phyloP scores from a whole-genome alignment of 2,888 invertebrate genomes.

The Synergus laeviventris region DNA sequence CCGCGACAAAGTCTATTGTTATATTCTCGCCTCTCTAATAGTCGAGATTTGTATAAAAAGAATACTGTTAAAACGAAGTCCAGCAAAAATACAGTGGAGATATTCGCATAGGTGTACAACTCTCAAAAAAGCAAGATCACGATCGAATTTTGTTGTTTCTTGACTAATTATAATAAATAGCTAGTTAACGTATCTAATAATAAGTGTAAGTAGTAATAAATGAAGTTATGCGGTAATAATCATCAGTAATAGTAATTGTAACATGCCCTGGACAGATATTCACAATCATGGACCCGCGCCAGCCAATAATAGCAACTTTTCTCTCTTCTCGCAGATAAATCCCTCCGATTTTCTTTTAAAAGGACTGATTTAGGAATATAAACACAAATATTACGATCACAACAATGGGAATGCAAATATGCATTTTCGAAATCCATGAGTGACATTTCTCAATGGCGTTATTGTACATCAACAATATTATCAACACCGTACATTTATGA shows the following conservation, averaged over 20 bases:
- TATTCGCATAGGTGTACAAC: constrained; percentile 7
- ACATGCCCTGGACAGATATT: constrained; percentile 28
- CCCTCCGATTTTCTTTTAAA: background rate
- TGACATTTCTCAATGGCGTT: constrained; percentile 14
- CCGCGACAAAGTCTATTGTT: constrained; percentile 25
- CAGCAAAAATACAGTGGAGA: constrained; percentile 24
- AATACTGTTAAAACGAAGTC: constrained; percentile 38
- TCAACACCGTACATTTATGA: constrained; percentile 38
- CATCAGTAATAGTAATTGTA: constrained; percentile 42
- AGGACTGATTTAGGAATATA: background rate
- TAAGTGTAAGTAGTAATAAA: constrained; percentile 44
- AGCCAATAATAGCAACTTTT: constrained; percentile 30
- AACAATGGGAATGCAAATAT: constrained; percentile 19
- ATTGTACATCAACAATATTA: constrained; percentile 37
- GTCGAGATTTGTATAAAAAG: constrained; percentile 33
- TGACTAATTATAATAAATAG: constrained; percentile 47
- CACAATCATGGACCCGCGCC: constrained; percentile 28
- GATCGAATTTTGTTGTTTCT: constrained; percentile 1
- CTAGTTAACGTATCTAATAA: constrained; percentile 45
- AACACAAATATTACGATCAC: constrained; percentile 37
- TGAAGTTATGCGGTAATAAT: constrained; percentile 41
- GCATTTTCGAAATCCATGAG: constrained; percentile 23
- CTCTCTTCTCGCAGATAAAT: background rate
- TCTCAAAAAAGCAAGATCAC: constrained; percentile 10
- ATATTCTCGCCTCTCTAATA: constrained; percentile 12